Percentiles rank a stretch among this genome's conserved stretches.
These are phyloP conservation scores for Drosophila fuyamai DNA, from an alignment of 1,140 invertebrate species.

Conservation along the genomic window DNA sequence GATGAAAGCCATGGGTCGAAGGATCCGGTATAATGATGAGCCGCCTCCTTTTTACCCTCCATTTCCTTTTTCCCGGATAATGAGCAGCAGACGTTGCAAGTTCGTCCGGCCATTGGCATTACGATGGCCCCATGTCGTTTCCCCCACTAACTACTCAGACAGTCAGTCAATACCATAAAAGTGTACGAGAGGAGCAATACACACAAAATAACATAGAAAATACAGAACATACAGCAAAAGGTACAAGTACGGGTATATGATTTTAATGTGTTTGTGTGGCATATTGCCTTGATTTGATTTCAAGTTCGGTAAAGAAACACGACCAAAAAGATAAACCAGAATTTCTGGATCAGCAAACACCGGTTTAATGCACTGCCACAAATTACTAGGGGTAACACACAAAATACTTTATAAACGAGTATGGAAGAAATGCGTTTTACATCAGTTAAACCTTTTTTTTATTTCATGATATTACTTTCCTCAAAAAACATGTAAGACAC, in stretches of 20 bases:
- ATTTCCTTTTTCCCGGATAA: constrained; percentile 28
- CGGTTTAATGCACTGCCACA: constrained; percentile 11
- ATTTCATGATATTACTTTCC: too few species aligned
- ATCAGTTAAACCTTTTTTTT: too few species aligned
- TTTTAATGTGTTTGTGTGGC: constrained; percentile 31
- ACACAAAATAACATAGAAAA: constrained; percentile 15
- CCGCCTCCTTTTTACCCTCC: constrained; percentile 2
- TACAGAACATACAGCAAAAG: constrained; percentile 34
- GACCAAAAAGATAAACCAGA: constrained; percentile 28
- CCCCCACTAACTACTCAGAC: constrained; percentile 55
- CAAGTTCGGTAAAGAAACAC: constrained; percentile 12
- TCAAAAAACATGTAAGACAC: too few species aligned
- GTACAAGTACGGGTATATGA: constrained; percentile 29
- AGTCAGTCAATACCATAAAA: constrained; percentile 68
- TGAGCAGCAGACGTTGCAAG: constrained; percentile 40
- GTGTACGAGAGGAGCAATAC: constrained; percentile 5
- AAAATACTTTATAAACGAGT: too few species aligned
- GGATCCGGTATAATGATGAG: constrained; percentile 20
- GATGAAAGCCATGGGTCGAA: constrained; percentile 30
- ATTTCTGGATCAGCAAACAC: constrained; percentile 18
- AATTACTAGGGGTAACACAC: background rate
- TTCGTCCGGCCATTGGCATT: constrained; percentile 38
- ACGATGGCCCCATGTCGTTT: constrained; percentile 16
- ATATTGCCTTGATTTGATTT: constrained; percentile 55
- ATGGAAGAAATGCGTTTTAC: too few species aligned